Conservation (phyloP, 1,140 invertebrate species). For the Drosophila dunni region DNA sequence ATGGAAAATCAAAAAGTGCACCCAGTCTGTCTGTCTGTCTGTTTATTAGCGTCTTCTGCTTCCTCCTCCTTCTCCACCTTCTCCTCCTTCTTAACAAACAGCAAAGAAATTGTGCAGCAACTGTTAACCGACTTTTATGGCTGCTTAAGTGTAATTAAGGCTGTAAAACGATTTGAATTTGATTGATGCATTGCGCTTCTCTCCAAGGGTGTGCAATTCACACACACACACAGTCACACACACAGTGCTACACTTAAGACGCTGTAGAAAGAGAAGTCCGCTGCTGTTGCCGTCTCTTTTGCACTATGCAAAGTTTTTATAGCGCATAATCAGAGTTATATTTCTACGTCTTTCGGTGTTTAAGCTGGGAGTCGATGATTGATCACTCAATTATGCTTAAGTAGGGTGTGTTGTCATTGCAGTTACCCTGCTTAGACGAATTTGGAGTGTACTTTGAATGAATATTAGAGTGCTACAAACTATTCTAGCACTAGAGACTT, state of each 20-base stretch:
- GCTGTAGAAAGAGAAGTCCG: not conserved
- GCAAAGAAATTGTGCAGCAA: conserved; percentile 63
- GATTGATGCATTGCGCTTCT: conserved; percentile 61
- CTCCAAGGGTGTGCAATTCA: conserved; percentile 29
- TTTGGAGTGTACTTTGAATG: too few relatives aligned
- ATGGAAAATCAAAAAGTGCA: conserved; percentile 28
- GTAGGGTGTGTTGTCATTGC: not conserved
- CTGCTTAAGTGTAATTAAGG: conserved; percentile 76
- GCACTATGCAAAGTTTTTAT: not conserved
- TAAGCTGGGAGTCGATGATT: not conserved
- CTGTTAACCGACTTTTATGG: conserved; percentile 71
- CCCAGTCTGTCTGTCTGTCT: not conserved
- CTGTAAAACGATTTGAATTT: conserved; percentile 77
- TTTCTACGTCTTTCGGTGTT: not conserved
- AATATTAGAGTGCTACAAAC: too few relatives aligned
- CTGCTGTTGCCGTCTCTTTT: not conserved
- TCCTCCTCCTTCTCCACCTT: not conserved
- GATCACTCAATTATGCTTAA: not conserved
- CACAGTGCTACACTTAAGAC: not conserved
- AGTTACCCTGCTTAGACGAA: not conserved
- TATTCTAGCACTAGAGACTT: too few relatives aligned
- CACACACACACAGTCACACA: not conserved
- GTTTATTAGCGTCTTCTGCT: not conserved
- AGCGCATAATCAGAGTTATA: not conserved
- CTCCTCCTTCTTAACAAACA: conserved; percentile 23